Conservation (phyloP, 1,140 invertebrate species). For the Sycobia sp. region DNA sequence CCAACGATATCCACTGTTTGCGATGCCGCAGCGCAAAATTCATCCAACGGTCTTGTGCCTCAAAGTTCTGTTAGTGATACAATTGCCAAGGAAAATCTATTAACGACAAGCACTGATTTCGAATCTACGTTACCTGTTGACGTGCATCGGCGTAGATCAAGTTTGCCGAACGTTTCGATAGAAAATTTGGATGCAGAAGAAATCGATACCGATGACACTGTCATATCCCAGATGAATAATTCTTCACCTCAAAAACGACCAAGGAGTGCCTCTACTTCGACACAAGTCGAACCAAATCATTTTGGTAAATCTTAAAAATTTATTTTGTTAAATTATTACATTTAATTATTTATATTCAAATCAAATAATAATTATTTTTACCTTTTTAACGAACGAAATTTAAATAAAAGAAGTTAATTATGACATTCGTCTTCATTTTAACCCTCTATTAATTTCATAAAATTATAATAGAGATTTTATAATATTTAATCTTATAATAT, state of each 20-base stretch:
- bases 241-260: slow-evolving; percentile 69
- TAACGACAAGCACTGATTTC: slow-evolving; percentile 42
- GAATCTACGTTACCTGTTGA: slow-evolving; percentile 54
- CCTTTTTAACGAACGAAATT: no score
- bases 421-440: no score
- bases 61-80: slow-evolving; percentile 58
- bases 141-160: slow-evolving; percentile 65
- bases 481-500: no score
- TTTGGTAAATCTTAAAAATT: slow-evolving; percentile 72
- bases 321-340: no score
- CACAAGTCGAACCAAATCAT: slow-evolving; percentile 80
- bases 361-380: no score
- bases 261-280: slow-evolving; percentile 76
- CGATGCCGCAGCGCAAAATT: slow-evolving; percentile 64
- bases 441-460: no score
- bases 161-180: slow-evolving; percentile 67
- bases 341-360: no score
- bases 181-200: slow-evolving; percentile 56
- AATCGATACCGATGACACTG: slow-evolving; percentile 51
- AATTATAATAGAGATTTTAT: no score
- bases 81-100: slow-evolving; percentile 49
- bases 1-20: slow-evolving; percentile 76
- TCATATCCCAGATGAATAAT: slow-evolving; percentile 51
- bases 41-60: slow-evolving; percentile 60
- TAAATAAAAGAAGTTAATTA: no score